These are phyloP conservation scores for Hipposideros armiger DNA, from an alignment of 2,113 vertebrate species.

Conservation along the genomic window DNA sequence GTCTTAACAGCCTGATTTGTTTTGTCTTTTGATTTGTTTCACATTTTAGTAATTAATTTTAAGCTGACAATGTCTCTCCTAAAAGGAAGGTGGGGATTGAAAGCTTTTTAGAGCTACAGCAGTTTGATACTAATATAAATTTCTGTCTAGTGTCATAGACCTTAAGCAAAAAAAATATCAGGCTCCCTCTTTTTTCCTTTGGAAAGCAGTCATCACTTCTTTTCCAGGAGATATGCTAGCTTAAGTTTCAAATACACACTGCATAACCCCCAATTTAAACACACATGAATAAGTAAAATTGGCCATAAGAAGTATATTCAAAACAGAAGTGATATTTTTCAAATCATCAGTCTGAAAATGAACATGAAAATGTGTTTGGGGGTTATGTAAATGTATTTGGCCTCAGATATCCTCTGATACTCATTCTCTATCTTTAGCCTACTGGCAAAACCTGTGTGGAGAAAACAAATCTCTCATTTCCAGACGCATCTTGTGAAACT, in stretches of 20 bases:
- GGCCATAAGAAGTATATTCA: neutral
- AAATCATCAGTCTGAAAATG: slow-evolving; percentile 58
- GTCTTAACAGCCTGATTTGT: slow-evolving; percentile 82
- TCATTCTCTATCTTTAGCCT: neutral
- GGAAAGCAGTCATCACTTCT: slow-evolving; percentile 34
- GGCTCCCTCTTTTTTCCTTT: neutral
- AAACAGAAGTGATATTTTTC: slow-evolving; percentile 51
- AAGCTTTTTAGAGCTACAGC: slow-evolving; percentile 25
- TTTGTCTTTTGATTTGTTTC: slow-evolving; percentile 86
- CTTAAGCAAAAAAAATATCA: slow-evolving; percentile 26
- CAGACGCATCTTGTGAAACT: neutral
- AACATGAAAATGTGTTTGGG: neutral
- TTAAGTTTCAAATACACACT: slow-evolving; percentile 33
- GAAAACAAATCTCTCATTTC: neutral
- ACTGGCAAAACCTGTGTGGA: neutral
- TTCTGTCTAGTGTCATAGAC: slow-evolving; percentile 41
- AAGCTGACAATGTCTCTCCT: slow-evolving; percentile 71
- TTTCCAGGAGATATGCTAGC: slow-evolving; percentile 40
- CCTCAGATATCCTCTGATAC: slow-evolving; percentile 22
- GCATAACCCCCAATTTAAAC: slow-evolving; percentile 38
- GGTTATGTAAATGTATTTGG: slow-evolving; percentile 39
- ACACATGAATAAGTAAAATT: slow-evolving; percentile 64
- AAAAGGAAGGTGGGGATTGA: slow-evolving; percentile 74
- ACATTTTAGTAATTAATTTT: slow-evolving; percentile 83
- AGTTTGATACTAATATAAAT: slow-evolving; percentile 54